These are phyloP conservation scores for Epicauta chinensis DNA, from an alignment of 1,140 invertebrate species.

Conservation along the genomic window DNA sequence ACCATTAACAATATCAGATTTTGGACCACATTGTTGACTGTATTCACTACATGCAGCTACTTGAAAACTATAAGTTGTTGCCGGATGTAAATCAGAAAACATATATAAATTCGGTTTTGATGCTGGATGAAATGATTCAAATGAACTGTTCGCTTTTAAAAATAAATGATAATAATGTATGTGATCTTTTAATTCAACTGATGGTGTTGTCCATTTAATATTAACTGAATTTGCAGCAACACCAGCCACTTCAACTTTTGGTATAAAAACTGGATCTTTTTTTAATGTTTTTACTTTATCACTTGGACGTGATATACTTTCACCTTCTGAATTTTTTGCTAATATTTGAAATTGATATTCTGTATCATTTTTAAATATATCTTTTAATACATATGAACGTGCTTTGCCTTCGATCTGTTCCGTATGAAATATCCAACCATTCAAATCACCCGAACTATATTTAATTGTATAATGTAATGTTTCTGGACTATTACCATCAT, in stretches of 20 bases:
- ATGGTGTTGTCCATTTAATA: slow-evolving; percentile 66
- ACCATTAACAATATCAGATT: slow-evolving; percentile 66
- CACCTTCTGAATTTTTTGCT: slow-evolving; percentile 49
- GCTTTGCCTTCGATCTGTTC: slow-evolving; percentile 46
- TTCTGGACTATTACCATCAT: slow-evolving; percentile 67
- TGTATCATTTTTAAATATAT: slow-evolving; percentile 45
- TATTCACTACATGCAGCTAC: slow-evolving; percentile 71
- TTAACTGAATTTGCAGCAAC: slow-evolving; percentile 71
- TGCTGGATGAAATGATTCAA: slow-evolving; percentile 56
- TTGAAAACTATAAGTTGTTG: slow-evolving; percentile 70
- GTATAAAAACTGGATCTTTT: slow-evolving; percentile 70
- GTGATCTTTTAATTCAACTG: slow-evolving; percentile 57
- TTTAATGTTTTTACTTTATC: slow-evolving; percentile 46
- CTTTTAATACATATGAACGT: slow-evolving; percentile 48
- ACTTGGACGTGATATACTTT: slow-evolving; percentile 43
- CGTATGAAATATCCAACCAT: slow-evolving; percentile 46
- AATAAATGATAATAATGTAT: slow-evolving; percentile 72
- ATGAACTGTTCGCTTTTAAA: slow-evolving; percentile 53
- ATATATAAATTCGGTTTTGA: slow-evolving; percentile 62
- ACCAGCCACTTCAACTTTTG: slow-evolving; percentile 69
- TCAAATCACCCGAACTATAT: slow-evolving; percentile 50
- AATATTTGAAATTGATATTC: slow-evolving; percentile 49
- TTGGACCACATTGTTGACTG: slow-evolving; percentile 65
- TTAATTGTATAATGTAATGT: slow-evolving; percentile 56
- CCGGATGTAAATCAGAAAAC: slow-evolving; percentile 67